These are phyloP conservation scores for Yasuhikotakia modesta DNA, from an alignment of 2,797 vertebrate species.

Conservation along the genomic window DNA sequence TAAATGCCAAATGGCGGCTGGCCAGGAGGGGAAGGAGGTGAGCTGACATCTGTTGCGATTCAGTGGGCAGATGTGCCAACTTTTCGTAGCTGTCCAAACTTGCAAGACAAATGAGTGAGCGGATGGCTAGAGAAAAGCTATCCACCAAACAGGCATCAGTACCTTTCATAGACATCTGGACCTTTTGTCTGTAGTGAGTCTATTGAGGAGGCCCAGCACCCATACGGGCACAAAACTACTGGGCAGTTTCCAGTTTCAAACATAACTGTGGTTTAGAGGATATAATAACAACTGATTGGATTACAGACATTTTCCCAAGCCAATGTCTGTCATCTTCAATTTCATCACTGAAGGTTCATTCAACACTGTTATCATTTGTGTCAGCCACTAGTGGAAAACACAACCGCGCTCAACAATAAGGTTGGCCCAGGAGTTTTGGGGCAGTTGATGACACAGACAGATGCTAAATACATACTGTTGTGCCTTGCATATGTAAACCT, in stretches of 20 bases:
- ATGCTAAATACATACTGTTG: not conserved
- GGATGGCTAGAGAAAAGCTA: slow-evolving; percentile 35
- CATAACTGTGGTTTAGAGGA: slow-evolving; percentile 15
- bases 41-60: slow-evolving; percentile 63
- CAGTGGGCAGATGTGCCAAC: slow-evolving; percentile 54
- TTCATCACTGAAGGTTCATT: slow-evolving; percentile 26
- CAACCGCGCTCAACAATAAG: not conserved
- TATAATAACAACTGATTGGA: slow-evolving; percentile 42
- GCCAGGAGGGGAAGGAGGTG: slow-evolving; percentile 43
- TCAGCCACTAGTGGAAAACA: not conserved
- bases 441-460: not conserved
- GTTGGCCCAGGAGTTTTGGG: not conserved
- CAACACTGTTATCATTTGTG: not conserved
- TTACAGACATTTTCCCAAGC: slow-evolving; percentile 23
- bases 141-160: slow-evolving; percentile 9
- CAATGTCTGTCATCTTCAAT: slow-evolving; percentile 21
- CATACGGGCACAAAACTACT: slow-evolving; percentile 23
- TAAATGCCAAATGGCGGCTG: slow-evolving; percentile 56
- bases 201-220: slow-evolving; percentile 27
- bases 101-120: slow-evolving; percentile 58
- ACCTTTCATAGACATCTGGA: slow-evolving; percentile 52
- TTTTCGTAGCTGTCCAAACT: slow-evolving; percentile 56
- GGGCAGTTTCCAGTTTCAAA: slow-evolving; percentile 50
- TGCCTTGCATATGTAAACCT: too few species aligned
- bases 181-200: slow-evolving; percentile 46